phyloP scores from a whole-genome alignment of 2,888 invertebrate genomes.

The Eucera pruinosa region DNA sequence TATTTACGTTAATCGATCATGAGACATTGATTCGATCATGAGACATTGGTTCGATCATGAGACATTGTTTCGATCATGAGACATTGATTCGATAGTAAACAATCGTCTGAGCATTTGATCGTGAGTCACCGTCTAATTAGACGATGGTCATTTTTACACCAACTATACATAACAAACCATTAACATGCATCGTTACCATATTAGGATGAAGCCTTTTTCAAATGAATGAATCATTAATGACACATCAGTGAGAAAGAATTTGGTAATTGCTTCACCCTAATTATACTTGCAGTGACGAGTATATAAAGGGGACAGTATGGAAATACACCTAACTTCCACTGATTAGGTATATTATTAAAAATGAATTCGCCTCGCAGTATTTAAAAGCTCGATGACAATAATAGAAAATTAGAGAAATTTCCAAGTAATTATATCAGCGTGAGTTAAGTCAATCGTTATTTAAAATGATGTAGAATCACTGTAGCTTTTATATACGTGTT shows the following conservation, averaged over 20 bases:
- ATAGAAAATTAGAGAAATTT: too few relatives aligned
- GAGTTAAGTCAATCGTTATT: too few relatives aligned
- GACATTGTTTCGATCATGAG: too few relatives aligned
- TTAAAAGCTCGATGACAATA: too few relatives aligned
- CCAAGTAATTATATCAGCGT: too few relatives aligned
- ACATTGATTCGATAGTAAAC: constrained; percentile 38
- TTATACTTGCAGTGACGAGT: not conserved
- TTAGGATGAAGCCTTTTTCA: not conserved
- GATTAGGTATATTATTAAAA: too few relatives aligned
- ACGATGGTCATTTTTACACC: not conserved
- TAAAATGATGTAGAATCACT: too few relatives aligned
- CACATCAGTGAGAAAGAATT: not conserved
- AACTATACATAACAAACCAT: not conserved
- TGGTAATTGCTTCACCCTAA: not conserved
- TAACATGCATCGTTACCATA: constrained; percentile 6
- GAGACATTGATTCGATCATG: constrained; percentile 26
- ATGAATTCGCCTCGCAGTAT: too few relatives aligned
- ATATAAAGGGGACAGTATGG: too few relatives aligned
- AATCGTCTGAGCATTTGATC: constrained; percentile 30
- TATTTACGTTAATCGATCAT: constrained; percentile 12
- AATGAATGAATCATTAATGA: not conserved
- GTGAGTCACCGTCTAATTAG: constrained; percentile 40
- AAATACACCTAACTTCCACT: too few relatives aligned
- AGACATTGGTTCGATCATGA: too few relatives aligned
- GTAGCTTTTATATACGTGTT: too few relatives aligned